phyloP scores from a whole-genome alignment of 2,888 invertebrate genomes.

The Hyppa rectilinea region DNA sequence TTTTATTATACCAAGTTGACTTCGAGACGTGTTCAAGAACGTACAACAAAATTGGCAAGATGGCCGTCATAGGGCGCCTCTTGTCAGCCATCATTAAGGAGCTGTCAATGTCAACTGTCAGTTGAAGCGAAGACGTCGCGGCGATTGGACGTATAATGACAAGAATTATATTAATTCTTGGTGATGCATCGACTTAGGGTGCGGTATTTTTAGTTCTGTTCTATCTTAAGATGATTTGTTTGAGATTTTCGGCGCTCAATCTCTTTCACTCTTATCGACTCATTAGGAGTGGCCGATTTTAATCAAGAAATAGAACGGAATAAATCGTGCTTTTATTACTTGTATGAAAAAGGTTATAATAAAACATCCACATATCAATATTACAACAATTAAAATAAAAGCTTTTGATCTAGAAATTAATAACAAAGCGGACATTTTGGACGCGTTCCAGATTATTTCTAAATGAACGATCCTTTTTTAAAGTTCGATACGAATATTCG shows the following conservation, averaged over 20 bases:
- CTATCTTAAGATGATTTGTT: constrained; percentile 45
- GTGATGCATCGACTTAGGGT: constrained; percentile 63
- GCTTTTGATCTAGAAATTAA: constrained; percentile 77
- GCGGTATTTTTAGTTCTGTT: constrained; percentile 49
- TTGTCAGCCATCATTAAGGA: constrained; percentile 77
- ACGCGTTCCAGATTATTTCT: constrained; percentile 83
- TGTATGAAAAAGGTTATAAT: constrained; percentile 8
- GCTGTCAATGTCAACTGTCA: constrained; percentile 78
- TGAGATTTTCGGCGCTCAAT: constrained; percentile 10
- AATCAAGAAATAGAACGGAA: neutral
- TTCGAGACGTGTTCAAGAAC: constrained; percentile 68
- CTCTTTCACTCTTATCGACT: constrained; percentile 1
- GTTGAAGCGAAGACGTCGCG: constrained; percentile 58
- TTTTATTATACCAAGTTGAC: constrained; percentile 65
- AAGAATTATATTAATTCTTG: constrained; percentile 68
- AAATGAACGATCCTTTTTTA: constrained; percentile 77
- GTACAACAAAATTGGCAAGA: constrained; percentile 66
- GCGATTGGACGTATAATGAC: constrained; percentile 70
- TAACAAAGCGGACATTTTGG: constrained; percentile 79
- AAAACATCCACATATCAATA: constrained; percentile 54
- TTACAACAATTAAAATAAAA: constrained; percentile 79
- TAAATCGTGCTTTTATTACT: neutral
- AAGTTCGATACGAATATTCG: constrained; percentile 86
- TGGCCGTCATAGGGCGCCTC: constrained; percentile 73
- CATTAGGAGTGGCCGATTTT: neutral